These are phyloP conservation scores for Limnodromus scolopaceus DNA, from an alignment of 2,797 vertebrate species.

Conservation along the genomic window DNA sequence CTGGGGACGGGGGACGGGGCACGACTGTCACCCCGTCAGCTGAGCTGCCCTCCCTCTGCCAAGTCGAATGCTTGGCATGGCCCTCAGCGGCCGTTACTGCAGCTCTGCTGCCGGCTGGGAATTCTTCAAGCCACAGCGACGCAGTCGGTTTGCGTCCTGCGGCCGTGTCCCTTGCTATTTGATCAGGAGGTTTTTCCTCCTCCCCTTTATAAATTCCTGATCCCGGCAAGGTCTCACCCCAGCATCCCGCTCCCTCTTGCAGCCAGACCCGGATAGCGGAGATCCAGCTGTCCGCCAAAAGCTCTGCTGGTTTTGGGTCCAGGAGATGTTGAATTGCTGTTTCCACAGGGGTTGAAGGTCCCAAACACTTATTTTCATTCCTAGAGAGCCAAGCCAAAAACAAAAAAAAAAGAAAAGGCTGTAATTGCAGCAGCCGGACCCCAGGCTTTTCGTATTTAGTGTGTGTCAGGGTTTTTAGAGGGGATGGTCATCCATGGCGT, in stretches of 20 bases:
- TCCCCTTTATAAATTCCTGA: neutral
- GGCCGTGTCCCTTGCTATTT: neutral
- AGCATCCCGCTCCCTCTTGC: neutral
- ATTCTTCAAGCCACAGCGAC: neutral
- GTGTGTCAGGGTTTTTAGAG: neutral
- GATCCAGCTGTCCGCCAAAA: neutral
- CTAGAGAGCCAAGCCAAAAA: neutral
- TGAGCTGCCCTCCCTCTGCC: neutral
- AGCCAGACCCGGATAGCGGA: neutral
- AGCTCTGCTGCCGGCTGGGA: neutral
- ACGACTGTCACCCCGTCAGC: neutral
- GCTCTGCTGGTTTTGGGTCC: neutral
- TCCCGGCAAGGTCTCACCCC: neutral
- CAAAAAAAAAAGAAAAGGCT: neutral
- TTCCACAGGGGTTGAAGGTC: neutral
- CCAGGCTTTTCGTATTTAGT: neutral
- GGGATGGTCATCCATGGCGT: accelerated
- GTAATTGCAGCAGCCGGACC: neutral
- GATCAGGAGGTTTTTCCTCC: neutral
- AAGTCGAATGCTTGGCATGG: neutral
- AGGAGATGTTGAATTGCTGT: neutral
- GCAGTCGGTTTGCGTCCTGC: neutral
- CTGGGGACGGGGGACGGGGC: neutral
- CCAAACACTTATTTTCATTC: neutral
- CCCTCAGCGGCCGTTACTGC: neutral